Conservation (phyloP, 2,113 vertebrate species). For the Paratilapia polleni region DNA sequence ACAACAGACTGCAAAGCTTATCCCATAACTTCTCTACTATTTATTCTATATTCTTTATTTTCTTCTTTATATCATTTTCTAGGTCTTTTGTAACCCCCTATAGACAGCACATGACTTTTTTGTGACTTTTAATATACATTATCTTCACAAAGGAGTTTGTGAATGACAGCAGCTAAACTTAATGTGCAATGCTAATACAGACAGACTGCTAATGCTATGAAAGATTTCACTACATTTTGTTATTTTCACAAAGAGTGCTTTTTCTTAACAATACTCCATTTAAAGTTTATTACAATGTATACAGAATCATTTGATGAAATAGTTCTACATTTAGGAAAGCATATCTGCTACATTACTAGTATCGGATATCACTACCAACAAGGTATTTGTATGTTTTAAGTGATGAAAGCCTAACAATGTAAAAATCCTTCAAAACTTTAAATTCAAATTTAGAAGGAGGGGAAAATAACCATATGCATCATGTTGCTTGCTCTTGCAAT, state of each 20-base stretch:
- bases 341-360: no score
- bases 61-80: not conserved
- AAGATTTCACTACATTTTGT: not conserved
- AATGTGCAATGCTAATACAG: not conserved
- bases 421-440: no score
- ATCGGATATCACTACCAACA: no score
- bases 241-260: not conserved
- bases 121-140: not conserved
- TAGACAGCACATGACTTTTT: not conserved
- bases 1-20: constrained; percentile 1
- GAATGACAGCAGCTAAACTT: not conserved
- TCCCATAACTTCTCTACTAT: not conserved
- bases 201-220: not conserved
- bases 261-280: no score
- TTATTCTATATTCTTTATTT: not conserved
- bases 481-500: no score
- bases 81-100: not conserved
- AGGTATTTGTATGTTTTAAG: no score
- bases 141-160: not conserved
- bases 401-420: no score
- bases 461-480: no score
- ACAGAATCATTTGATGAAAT: no score
- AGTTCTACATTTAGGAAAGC: no score
- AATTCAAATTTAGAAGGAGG: no score
- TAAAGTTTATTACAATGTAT: no score